Percentiles rank a stretch among this genome's conserved stretches.
Evolutionary conservation across 2,113 vertebrate species (phyloP).

Genomic region (Semicossyphus pulcher): DNA sequence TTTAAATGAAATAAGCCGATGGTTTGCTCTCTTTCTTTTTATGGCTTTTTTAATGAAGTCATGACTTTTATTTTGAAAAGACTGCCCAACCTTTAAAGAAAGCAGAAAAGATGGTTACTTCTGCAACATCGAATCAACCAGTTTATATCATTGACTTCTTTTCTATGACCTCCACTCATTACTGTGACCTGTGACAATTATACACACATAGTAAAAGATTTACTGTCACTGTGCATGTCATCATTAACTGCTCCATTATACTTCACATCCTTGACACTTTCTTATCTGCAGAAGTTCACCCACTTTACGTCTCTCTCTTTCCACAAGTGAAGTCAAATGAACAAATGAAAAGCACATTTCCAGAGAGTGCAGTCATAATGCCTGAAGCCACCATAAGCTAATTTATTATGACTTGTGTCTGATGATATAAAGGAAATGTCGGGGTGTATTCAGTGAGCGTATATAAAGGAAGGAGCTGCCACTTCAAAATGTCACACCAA

Average conservation of each 20-base stretch:
- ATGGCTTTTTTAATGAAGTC: background rate
- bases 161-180: slow-evolving; percentile 15
- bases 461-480: no score
- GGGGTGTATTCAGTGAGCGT: no score
- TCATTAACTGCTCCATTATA: slow-evolving; percentile 1
- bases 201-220: background rate
- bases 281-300: no score
- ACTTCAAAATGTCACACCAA: no score
- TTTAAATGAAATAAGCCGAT: slow-evolving; percentile 5
- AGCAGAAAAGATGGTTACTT: background rate
- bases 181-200: slow-evolving; percentile 5
- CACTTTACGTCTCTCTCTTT: no score
- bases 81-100: background rate
- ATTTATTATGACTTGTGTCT: no score
- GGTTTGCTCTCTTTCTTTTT: background rate
- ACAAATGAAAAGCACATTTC: no score
- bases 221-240: slow-evolving; percentile 16
- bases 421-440: no score
- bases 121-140: slow-evolving; percentile 4
- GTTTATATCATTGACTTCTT: background rate
- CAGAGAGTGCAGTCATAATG: no score
- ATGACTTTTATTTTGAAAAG: background rate
- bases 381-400: no score
- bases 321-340: no score
- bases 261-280: slow-evolving; percentile 13